Conservation (phyloP, 2,888 invertebrate species). For the Volucella bombylans region DNA sequence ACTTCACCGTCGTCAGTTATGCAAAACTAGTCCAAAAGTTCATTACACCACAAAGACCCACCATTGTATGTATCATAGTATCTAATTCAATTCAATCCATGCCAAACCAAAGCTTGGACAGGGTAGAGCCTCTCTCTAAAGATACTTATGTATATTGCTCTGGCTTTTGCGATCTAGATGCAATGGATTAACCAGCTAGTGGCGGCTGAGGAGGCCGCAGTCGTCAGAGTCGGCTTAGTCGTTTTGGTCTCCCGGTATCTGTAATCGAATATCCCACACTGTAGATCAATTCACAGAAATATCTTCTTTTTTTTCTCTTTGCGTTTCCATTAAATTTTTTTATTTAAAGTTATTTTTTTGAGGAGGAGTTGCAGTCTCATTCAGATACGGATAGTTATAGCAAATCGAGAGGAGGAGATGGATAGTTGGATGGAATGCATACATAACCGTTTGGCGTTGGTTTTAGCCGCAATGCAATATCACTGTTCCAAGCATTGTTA, state of each 20-base stretch:
- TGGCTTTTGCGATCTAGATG: conserved; percentile 34
- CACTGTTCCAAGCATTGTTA: conserved; percentile 31
- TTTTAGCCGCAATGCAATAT: conserved; percentile 37
- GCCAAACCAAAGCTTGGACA: too few species aligned
- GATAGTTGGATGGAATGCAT: conserved; percentile 27
- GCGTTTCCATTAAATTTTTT: not conserved
- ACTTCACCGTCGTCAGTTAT: conserved; percentile 27
- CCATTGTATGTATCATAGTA: conserved; percentile 16
- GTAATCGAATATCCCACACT: conserved; percentile 54
- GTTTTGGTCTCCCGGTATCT: conserved; percentile 26
- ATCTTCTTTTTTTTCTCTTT: not conserved
- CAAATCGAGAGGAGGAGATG: not conserved
- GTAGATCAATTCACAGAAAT: conserved; percentile 39
- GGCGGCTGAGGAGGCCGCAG: conserved; percentile 12
- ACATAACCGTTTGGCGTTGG: conserved; percentile 42
- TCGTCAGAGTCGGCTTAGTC: conserved; percentile 29
- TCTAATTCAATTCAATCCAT: not conserved
- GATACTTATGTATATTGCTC: conserved; percentile 3
- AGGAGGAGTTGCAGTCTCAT: conserved; percentile 26
- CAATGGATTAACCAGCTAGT: conserved; percentile 42
- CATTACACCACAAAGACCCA: conserved; percentile 53
- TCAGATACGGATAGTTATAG: conserved; percentile 2
- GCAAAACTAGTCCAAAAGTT: conserved; percentile 51
- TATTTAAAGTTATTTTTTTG: not conserved
- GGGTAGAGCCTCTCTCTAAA: not conserved